Conservation (phyloP, 2,888 invertebrate genomes). For the Pseudolycoriella hygida region DNA sequence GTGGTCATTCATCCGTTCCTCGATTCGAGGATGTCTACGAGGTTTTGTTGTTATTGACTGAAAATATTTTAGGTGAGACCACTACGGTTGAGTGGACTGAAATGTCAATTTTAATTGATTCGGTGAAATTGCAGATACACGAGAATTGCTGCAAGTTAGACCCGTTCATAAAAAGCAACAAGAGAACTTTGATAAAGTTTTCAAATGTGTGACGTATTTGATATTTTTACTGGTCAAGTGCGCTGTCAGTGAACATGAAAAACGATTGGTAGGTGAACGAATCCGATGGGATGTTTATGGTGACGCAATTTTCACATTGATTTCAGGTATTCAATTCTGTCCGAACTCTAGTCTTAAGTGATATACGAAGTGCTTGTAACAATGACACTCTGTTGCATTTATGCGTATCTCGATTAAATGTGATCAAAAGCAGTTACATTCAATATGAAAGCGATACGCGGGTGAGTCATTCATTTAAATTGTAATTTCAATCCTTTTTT, state of each 20-base stretch:
- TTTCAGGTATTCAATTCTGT: conserved; percentile 27
- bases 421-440: conserved; percentile 59
- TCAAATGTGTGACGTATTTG: conserved; percentile 64
- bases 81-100: too few relatives aligned
- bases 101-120: too few relatives aligned
- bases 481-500: too few relatives aligned
- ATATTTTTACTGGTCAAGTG: conserved; percentile 48
- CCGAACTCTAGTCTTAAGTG: conserved; percentile 37
- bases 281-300: neutral
- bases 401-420: conserved; percentile 59
- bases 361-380: conserved; percentile 48
- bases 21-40: conserved; percentile 50
- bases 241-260: conserved; percentile 33
- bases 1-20: conserved; percentile 35
- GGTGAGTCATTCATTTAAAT: conserved; percentile 19
- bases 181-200: conserved; percentile 62
- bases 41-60: conserved; percentile 48
- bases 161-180: conserved; percentile 62
- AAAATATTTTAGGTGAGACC: conserved; percentile 34
- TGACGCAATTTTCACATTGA: conserved; percentile 5
- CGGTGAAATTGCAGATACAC: conserved; percentile 33
- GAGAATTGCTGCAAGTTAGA: conserved; percentile 33
- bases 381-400: conserved; percentile 75
- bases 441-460: conserved; percentile 42
- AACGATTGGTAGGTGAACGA: conserved; percentile 21